A percentile compares a stretch with the other conserved stretches of the same genome.
These are phyloP conservation scores for Conops quadrifasciatus DNA, from an alignment of 2,888 invertebrate species.

Conservation along the genomic window DNA sequence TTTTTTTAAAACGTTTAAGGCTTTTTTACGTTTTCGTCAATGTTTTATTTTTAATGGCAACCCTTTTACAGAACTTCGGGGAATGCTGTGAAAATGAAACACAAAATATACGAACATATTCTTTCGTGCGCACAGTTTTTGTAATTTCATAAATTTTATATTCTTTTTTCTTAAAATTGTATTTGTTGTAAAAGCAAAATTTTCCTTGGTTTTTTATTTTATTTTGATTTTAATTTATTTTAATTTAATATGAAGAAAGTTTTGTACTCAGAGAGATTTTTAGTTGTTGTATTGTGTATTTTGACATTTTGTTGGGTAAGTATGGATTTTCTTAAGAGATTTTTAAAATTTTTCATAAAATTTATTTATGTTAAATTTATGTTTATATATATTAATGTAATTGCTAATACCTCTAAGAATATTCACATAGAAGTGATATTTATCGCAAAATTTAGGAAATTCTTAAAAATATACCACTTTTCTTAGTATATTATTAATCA, in stretches of 20 bases:
- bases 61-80: background rate
- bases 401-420: too few species aligned
- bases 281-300: constrained; percentile 48
- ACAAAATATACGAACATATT: background rate
- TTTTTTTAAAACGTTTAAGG: background rate
- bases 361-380: too few species aligned
- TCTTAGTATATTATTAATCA: too few species aligned
- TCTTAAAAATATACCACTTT: too few species aligned
- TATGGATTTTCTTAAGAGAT: constrained; percentile 42
- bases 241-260: background rate
- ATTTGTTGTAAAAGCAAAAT: constrained; percentile 40
- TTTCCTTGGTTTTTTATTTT: constrained; percentile 18
- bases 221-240: background rate
- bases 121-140: constrained; percentile 55
- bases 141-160: constrained; percentile 22
- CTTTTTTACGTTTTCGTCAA: background rate
- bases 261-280: constrained; percentile 18
- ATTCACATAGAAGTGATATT: too few species aligned
- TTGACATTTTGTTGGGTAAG: constrained; percentile 38
- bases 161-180: constrained; percentile 9
- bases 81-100: constrained; percentile 9
- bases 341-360: background rate
- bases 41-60: constrained; percentile 2
- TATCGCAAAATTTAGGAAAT: too few species aligned
- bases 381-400: too few species aligned